Conservation (phyloP, 2,888 invertebrate genomes). For the Ornithoptera alexandrae region DNA sequence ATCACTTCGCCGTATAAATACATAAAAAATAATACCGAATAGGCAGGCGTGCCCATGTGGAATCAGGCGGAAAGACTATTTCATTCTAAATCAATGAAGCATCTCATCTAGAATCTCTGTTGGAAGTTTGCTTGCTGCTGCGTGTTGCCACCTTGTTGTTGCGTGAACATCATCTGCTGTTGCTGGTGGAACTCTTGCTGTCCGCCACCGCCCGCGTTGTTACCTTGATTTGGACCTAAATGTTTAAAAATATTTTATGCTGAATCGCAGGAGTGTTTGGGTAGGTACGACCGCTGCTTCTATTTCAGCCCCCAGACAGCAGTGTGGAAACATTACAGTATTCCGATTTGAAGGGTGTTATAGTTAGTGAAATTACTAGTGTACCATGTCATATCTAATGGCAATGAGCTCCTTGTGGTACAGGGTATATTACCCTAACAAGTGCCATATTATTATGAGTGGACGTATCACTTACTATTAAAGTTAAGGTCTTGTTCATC, state of each 20-base stretch:
- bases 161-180: slow-evolving; percentile 86
- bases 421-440: too few species aligned
- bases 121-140: slow-evolving; percentile 86
- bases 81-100: slow-evolving; percentile 33
- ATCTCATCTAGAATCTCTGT: slow-evolving; percentile 79
- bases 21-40: neutral
- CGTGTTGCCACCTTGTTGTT: slow-evolving; percentile 70
- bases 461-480: too few species aligned
- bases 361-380: too few species aligned
- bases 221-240: slow-evolving; percentile 70
- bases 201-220: slow-evolving; percentile 60
- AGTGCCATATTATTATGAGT: too few species aligned
- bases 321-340: too few species aligned
- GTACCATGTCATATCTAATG: too few species aligned
- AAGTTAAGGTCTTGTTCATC: too few species aligned
- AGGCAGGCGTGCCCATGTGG: neutral
- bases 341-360: too few species aligned
- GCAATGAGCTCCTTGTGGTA: too few species aligned
- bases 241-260: neutral
- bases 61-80: slow-evolving; percentile 1
- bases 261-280: neutral
- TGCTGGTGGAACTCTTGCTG: slow-evolving; percentile 80
- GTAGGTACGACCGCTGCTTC: too few species aligned
- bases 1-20: neutral
- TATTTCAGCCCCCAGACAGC: too few species aligned